Percentiles rank a stretch among this genome's conserved stretches.
These are phyloP conservation scores for Enchytraeus crypticus DNA, from an alignment of 2,888 invertebrate genomes.

Conservation along the genomic window DNA sequence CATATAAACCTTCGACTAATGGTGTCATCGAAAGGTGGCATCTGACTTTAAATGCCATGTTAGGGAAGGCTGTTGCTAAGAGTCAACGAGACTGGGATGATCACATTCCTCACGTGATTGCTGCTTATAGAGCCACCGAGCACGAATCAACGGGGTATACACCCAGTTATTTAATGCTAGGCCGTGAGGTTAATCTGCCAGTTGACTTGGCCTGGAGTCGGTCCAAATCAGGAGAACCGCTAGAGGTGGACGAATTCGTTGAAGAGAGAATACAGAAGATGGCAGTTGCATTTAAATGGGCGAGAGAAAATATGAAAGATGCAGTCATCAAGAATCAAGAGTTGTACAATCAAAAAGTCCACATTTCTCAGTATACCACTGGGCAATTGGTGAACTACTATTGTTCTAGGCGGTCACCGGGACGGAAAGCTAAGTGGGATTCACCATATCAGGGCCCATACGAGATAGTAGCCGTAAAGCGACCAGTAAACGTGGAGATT, in stretches of 20 bases:
- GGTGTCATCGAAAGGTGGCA: conserved; percentile 1
- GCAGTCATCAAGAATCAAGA: background rate
- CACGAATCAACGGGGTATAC: background rate
- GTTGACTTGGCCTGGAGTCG: background rate
- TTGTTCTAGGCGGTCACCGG: too few species aligned
- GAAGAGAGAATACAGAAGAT: background rate
- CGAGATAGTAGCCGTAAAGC: too few species aligned
- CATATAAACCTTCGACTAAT: background rate
- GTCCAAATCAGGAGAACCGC: background rate
- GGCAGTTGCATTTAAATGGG: background rate
- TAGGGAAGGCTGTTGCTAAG: background rate
- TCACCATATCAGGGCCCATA: too few species aligned
- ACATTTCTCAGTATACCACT: too few species aligned
- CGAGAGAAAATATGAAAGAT: background rate
- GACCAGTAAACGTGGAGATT: too few species aligned
- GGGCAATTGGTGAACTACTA: too few species aligned
- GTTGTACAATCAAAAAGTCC: background rate
- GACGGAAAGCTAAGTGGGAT: too few species aligned
- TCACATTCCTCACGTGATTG: background rate
- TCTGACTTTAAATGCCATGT: background rate
- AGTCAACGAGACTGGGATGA: conserved; percentile 5
- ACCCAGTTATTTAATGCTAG: conserved; percentile 4
- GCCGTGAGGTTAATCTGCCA: background rate
- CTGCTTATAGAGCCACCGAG: background rate
- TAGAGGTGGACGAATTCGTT: background rate